A percentile compares a stretch with the other conserved stretches of the same genome.
Evolutionary conservation across 2,888 invertebrate genomes (phyloP).

Genomic region (Belgica antarctica): DNA sequence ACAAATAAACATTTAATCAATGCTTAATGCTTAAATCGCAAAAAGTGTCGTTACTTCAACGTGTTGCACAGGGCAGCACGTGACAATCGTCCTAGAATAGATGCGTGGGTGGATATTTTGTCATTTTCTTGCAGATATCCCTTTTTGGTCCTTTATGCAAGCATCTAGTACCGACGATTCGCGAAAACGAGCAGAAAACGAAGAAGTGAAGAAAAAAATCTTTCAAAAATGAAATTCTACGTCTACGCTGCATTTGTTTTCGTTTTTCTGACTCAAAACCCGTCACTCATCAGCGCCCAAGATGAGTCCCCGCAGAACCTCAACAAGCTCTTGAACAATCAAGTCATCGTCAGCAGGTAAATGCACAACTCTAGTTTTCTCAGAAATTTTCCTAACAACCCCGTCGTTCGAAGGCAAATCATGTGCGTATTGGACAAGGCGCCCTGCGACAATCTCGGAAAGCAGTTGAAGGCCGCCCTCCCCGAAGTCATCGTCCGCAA

Average conservation of each 20-base stretch:
- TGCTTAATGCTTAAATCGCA: slow-evolving; percentile 21
- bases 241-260: neutral
- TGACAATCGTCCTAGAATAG: neutral
- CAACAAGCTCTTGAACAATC: slow-evolving; percentile 52
- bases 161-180: slow-evolving; percentile 1
- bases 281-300: neutral
- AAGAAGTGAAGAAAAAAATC: too few species aligned
- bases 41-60: neutral
- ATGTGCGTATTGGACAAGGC: slow-evolving; percentile 61
- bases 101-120: neutral
- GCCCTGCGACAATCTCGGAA: slow-evolving; percentile 62
- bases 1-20: slow-evolving; percentile 19
- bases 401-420: slow-evolving; percentile 56
- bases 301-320: slow-evolving; percentile 48
- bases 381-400: slow-evolving; percentile 48
- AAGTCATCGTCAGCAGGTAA: slow-evolving; percentile 56
- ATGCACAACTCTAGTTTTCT: too few species aligned
- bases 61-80: neutral
- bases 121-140: neutral
- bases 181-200: slow-evolving; percentile 5
- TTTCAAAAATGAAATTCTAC: neutral
- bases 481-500: slow-evolving; percentile 60
- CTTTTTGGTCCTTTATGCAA: slow-evolving; percentile 3
- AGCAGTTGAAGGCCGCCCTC: slow-evolving; percentile 61
- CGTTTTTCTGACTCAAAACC: neutral